phyloP scores from a whole-genome alignment of 2,797 vertebrate species.

The Cossypha niveicapilla region DNA sequence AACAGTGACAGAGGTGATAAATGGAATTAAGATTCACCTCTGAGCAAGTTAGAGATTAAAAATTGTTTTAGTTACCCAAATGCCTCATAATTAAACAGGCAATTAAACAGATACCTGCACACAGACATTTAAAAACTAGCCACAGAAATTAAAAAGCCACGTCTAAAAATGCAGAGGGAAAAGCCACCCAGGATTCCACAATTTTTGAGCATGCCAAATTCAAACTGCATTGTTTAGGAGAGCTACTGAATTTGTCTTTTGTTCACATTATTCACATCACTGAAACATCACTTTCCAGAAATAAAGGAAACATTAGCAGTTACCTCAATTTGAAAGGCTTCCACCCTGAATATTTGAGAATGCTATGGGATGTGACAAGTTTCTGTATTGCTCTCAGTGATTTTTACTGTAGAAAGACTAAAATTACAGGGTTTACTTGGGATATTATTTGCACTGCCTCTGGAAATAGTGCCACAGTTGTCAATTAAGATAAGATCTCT shows the following conservation, averaged over 20 bases:
- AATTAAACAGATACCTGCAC: background rate
- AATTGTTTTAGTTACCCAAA: background rate
- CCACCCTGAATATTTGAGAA: background rate
- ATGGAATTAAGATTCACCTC: background rate
- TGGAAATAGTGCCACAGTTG: background rate
- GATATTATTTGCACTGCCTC: background rate
- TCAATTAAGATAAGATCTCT: background rate
- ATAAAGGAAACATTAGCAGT: background rate
- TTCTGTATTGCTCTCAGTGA: background rate
- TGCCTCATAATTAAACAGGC: background rate
- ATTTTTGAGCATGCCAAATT: background rate
- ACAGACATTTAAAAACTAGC: background rate
- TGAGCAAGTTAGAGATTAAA: background rate
- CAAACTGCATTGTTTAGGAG: background rate
- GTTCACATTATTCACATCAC: background rate
- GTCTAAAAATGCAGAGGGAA: background rate
- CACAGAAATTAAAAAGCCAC: background rate
- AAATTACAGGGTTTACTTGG: background rate
- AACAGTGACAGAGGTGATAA: background rate
- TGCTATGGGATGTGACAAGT: background rate
- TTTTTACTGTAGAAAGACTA: constrained; percentile 6
- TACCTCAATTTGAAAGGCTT: background rate
- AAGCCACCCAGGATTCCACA: background rate
- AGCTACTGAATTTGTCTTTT: background rate
- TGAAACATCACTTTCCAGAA: background rate